Conservation (phyloP, 2,113 vertebrate genomes). For the Gorsachius goisagi region DNA sequence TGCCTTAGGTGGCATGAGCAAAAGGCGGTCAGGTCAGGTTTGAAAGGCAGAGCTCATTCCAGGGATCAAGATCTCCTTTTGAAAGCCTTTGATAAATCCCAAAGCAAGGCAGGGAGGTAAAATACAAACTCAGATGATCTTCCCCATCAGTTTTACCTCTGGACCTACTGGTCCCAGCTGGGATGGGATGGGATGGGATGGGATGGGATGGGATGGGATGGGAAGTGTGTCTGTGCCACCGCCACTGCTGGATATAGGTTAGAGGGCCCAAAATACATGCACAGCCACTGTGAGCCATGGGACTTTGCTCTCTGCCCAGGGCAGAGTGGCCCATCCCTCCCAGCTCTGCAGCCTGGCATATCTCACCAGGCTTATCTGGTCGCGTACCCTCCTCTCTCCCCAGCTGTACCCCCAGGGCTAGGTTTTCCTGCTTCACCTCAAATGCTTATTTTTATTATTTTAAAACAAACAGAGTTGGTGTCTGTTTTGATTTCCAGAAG, state of each 20-base stretch:
- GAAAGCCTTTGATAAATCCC: background rate
- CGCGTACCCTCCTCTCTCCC: background rate
- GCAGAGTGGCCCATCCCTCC: background rate
- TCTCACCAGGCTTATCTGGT: background rate
- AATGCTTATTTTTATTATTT: conserved; percentile 35
- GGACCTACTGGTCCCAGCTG: background rate
- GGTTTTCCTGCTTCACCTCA: conserved; percentile 15
- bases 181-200: too few relatives aligned
- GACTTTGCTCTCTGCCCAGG: background rate
- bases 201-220: background rate
- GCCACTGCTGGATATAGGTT: background rate
- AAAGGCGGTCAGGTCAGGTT: background rate
- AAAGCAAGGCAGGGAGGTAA: background rate
- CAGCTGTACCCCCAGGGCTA: background rate
- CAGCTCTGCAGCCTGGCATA: background rate
- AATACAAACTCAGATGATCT: background rate
- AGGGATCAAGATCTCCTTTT: background rate
- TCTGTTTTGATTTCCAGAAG: conserved; percentile 48
- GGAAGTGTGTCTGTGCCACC: background rate
- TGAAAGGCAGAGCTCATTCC: background rate
- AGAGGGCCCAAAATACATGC: background rate
- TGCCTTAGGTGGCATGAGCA: background rate
- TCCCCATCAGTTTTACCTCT: background rate
- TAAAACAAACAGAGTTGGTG: conserved; percentile 18
- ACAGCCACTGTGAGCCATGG: background rate